phyloP scores from a whole-genome alignment of 2,113 vertebrate species.

The Thryonomys swinderianus region DNA sequence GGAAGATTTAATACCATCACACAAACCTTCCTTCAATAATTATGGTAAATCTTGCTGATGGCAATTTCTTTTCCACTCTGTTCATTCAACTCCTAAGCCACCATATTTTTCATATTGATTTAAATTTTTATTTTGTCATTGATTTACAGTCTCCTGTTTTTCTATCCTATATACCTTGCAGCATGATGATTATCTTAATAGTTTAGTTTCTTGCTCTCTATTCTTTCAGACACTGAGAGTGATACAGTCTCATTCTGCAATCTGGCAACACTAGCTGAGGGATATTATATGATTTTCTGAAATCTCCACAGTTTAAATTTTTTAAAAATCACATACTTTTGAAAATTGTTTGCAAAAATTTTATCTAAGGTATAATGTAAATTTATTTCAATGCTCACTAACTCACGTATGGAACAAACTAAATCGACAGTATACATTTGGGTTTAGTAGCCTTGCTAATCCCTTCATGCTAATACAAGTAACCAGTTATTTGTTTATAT shows the following conservation, averaged over 20 bases:
- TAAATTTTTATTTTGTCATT: not conserved
- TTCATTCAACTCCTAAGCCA: conserved; percentile 58
- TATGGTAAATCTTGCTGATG: conserved; percentile 81
- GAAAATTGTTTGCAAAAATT: not conserved
- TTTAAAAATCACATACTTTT: not conserved
- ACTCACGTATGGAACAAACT: not conserved
- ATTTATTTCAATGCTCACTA: not conserved
- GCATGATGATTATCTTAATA: conserved; percentile 66
- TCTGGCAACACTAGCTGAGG: conserved; percentile 21
- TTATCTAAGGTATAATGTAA: not conserved
- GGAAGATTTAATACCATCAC: conserved; percentile 79
- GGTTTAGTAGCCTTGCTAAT: not conserved
- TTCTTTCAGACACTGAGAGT: conserved; percentile 59
- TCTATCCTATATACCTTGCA: conserved; percentile 65
- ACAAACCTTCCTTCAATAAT: conserved; percentile 80
- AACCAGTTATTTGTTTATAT: not conserved
- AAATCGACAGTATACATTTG: not conserved
- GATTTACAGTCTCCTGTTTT: conserved; percentile 72
- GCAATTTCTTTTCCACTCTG: conserved; percentile 79
- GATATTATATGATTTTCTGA: not conserved
- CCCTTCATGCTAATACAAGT: not conserved
- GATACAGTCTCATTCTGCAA: conserved; percentile 67
- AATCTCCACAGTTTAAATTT: conserved; percentile 5
- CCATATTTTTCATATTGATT: conserved; percentile 37
- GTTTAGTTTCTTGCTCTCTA: conserved; percentile 60